phyloP scores from a whole-genome alignment of 1,140 invertebrate species.

The Drosophila varians region DNA sequence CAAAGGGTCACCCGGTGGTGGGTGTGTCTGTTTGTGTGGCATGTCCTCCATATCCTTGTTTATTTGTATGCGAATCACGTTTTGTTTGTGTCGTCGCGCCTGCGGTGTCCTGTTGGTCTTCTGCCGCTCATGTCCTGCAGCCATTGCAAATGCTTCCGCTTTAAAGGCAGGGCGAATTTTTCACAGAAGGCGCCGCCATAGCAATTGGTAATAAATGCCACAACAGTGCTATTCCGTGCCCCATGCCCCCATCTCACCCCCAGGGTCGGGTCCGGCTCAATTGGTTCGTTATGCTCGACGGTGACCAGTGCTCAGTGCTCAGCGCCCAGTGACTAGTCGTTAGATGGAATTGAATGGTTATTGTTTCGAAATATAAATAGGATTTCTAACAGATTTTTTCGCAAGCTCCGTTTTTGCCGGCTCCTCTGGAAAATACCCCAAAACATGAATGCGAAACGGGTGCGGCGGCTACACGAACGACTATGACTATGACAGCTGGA shows the following conservation, averaged over 20 bases:
- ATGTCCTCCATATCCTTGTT: constrained; percentile 43
- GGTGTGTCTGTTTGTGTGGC: constrained; percentile 2
- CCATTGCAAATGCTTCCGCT: constrained; percentile 66
- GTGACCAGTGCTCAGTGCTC: constrained; percentile 29
- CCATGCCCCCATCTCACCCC: neutral
- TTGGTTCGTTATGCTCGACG: constrained; percentile 73
- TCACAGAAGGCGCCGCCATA: constrained; percentile 50
- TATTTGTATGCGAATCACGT: constrained; percentile 79
- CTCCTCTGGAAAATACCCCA: constrained; percentile 6
- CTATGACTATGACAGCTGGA: constrained; percentile 63
- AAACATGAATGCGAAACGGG: constrained; percentile 8
- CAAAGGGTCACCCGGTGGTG: constrained; percentile 25
- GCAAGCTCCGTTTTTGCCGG: constrained; percentile 19
- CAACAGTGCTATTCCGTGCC: constrained; percentile 70
- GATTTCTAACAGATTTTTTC: constrained; percentile 72
- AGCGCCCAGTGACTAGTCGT: constrained; percentile 63
- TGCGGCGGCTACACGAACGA: constrained; percentile 2
- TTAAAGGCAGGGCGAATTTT: constrained; percentile 66
- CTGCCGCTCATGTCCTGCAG: constrained; percentile 35
- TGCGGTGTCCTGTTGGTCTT: constrained; percentile 51
- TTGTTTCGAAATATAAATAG: constrained; percentile 82
- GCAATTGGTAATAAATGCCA: constrained; percentile 79
- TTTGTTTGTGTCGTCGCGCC: constrained; percentile 81
- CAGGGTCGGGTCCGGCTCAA: constrained; percentile 61
- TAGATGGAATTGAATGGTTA: constrained; percentile 82